These are phyloP conservation scores for Zoanthus gigantus DNA, from an alignment of 92 coral and sea anemone genomes.

Conservation along the genomic window DNA sequence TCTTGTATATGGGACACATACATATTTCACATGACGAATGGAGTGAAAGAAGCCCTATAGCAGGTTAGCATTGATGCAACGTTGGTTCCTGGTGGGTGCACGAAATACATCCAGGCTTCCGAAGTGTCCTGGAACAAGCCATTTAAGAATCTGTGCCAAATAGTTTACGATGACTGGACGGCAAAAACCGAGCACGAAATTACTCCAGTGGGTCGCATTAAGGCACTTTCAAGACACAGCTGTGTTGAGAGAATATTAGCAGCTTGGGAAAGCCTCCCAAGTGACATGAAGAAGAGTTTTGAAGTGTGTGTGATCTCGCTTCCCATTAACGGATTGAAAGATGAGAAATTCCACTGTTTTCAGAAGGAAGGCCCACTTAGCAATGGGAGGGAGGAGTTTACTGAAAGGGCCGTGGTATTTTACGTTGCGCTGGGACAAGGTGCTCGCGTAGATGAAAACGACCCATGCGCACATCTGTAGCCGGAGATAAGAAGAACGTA, in stretches of 20 bases:
- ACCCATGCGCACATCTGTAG: no score
- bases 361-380: no score
- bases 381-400: no score
- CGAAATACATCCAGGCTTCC: no score
- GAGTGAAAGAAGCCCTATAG: slow-evolving; percentile 13
- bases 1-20: slow-evolving; percentile 60
- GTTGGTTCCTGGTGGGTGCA: neutral
- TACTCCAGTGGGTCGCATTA: slow-evolving; percentile 44
- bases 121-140: neutral
- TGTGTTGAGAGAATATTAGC: slow-evolving; percentile 46
- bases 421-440: no score
- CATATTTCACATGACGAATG: slow-evolving; percentile 52
- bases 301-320: no score
- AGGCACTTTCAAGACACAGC: slow-evolving; percentile 55
- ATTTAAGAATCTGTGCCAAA: slow-evolving; percentile 38
- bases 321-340: no score
- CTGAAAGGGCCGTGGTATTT: no score
- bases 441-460: no score
- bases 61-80: slow-evolving; percentile 15
- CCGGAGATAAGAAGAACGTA: no score
- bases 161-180: slow-evolving; percentile 54
- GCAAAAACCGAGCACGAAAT: slow-evolving; percentile 53
- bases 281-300: neutral
- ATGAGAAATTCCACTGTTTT: no score
- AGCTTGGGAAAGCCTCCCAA: slow-evolving; percentile 59